Evolutionary conservation across 2,888 invertebrate species (phyloP), one percentile per base, ranked within the genome.

Genomic region (Steromphala cineraria): DNA sequence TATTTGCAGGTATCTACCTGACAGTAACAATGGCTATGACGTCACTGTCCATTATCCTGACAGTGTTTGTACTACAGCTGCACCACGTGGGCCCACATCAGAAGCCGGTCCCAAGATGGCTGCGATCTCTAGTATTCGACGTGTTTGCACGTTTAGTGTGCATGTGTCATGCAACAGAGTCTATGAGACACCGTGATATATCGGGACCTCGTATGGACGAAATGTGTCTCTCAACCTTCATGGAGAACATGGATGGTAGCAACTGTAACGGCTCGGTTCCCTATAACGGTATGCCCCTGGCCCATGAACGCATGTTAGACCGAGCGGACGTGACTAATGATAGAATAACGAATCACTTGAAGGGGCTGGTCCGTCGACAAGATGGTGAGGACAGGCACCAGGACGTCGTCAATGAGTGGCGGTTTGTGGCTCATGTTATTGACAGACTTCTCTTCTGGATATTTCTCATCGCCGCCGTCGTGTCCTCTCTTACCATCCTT

Each of bases 21-120:
- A 94, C 93, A 62, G 91, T 93, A n/a, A 94, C 93, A 75, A 94
- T 94, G 94, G 93, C 91, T 24, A 92, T 94, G 89, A 94, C 94
- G 67, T 94, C 94, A 80, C 82, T 94, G 76, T 93, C 93, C 40
- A 93, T 94, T 78, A 91, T 93, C 31, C 88, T 94, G 74, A 94
- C 94, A 13, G 94, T 94, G 71, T 91, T 94, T 83, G 93, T 94
- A 13, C 91, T 94, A 17, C 93, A 94, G 84, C 87, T 94, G 67
- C 93, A 94, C 84, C 93, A 94, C 87, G 92, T 92, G 24, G 92
- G 93, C 0, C 93, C 93, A 0, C 91, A 92, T 81, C 91, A 92
- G 84, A 86, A 90, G 78, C 89, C 90, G 10, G 93, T 94, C 28
- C 94, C 94, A 17, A 82, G 84, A 78, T 93, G 93, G 93, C 86